Base-by-base conservation (phyloP, 30 jellyfish, hydroid and myxozoan species). In the Nemopilema nomurai region DNA sequence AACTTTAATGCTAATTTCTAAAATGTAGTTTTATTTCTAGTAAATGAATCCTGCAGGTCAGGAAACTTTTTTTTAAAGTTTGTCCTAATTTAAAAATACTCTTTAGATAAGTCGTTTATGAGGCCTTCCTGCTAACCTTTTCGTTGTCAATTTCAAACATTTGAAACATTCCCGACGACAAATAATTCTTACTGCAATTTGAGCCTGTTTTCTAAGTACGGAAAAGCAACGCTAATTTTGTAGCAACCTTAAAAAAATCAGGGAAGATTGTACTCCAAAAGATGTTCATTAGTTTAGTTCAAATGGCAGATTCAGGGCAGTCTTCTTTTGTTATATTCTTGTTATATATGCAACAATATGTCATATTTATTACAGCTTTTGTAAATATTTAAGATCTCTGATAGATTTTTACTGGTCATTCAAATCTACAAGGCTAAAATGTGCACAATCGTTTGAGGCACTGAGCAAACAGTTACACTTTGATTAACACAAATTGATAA, bases 401-500 rank as follows among this genome's bases (percentile, higher is more conserved):
- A 41, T 41, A 41, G 13, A 41, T 41, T 41, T 41, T 41, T 41
- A 41, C 57, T 41, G 6, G 57, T 41, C 57, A 41, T 41, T 41
- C 13, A 41, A 41, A 41, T 41, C 57, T 41, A 41, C 57, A 13
- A 13, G 9, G 7, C 8, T 3, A 64, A 20, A 64, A 20, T 64
- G 74, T 25, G 28, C 30, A 64, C 18, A 3, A 17, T 28, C 51
- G 32, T 27, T 31, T 25, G 67, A 26, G 8, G 30, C 18, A 28
- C 21, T 29, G 66, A 28, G 57, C 20, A 31, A 71, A 71, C 30
- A 31, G 49, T 20, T 29, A 71, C 82, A 29, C 82, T 28, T 71
- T 71, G 67, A 71, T 28, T 20, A 4, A 72, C 4, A 75, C 71
- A 57, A 51, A 77, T 51, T 21, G 26, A 51, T 77, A 62, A 19